Conservation (phyloP, 2,888 invertebrate genomes). For the Leptopterna dolabrata region DNA sequence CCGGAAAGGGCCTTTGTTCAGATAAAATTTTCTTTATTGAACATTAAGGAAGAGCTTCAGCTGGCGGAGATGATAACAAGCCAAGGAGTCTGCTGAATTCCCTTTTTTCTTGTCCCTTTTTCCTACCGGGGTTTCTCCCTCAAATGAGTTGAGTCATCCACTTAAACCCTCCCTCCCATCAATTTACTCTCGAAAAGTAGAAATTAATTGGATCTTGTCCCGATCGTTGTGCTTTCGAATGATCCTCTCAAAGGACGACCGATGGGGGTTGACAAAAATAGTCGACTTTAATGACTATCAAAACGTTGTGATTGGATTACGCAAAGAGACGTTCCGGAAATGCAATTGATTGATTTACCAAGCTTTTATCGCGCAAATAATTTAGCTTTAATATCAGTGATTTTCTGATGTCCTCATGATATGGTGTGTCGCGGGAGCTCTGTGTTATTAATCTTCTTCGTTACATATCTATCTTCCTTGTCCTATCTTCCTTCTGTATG, state of each 20-base stretch:
- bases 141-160: constrained; percentile 3
- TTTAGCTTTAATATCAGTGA: not conserved
- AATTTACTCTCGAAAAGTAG: not conserved
- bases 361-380: not conserved
- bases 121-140: not conserved
- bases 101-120: not conserved
- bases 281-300: not conserved
- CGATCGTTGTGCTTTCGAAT: not conserved
- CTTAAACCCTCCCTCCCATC: not conserved
- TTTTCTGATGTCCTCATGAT: too few relatives aligned
- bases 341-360: not conserved
- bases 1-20: not conserved
- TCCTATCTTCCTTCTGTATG: too few relatives aligned
- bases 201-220: not conserved
- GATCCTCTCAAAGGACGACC: not conserved
- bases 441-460: too few relatives aligned
- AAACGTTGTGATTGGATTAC: not conserved
- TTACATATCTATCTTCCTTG: too few relatives aligned
- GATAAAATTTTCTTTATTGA: not conserved
- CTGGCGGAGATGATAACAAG: not conserved
- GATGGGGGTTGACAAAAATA: not conserved
- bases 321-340: not conserved
- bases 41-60: not conserved
- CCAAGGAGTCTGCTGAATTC: not conserved
- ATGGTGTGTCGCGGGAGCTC: too few relatives aligned